Evolutionary conservation across 2,797 vertebrate species (phyloP), one percentile per base, ranked within the genome.

Genomic region (Hypotaenidia philippensis): DNA sequence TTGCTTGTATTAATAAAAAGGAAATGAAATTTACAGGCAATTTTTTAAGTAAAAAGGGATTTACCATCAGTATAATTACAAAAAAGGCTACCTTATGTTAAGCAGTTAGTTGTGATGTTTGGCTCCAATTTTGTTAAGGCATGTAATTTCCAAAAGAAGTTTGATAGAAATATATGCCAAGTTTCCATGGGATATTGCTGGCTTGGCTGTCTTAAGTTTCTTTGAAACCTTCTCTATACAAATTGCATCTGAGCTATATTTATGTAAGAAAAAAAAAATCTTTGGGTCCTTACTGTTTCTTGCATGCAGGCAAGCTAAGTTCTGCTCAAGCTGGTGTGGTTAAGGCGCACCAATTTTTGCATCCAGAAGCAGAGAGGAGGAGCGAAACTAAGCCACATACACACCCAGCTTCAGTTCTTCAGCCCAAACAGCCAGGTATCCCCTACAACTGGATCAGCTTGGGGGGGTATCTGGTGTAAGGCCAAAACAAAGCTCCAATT

Each of bases 181-280:
- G 31, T 88, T 92, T 93, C 89, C 77, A 65, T 57, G 78, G 71
- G 89, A 85, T 95, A 78, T 89, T 90, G 76, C 57, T 64, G 83
- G 47, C 76, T 64, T 78, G 69, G 27, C 55, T 78, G 11, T 38
- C 65, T 71, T 71, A 64, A 32, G 49, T 83, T 96, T 87, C 75
- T 95, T 57, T 95, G 87, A 83, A 92, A 89, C 49, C 45, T 32
- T 26, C 81, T 83, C 55, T 47, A 16, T 63, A 88, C 63, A 63
- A 79, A 81, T 88, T 79, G 36, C 44, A 79, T 90, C 41, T 65
- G 36, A 61, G 34, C 41, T 89, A n/a, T 78, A 75, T 75, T 91
- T 85, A 76, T 78, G 8, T 18, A 25, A 1, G 12, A 13, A 12
- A 27, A 68, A 68, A 69, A 21, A 31, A 70, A 53, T 6, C 13